Base-by-base conservation (phyloP, 2,888 invertebrate species). In the Microchrysa polita region DNA sequence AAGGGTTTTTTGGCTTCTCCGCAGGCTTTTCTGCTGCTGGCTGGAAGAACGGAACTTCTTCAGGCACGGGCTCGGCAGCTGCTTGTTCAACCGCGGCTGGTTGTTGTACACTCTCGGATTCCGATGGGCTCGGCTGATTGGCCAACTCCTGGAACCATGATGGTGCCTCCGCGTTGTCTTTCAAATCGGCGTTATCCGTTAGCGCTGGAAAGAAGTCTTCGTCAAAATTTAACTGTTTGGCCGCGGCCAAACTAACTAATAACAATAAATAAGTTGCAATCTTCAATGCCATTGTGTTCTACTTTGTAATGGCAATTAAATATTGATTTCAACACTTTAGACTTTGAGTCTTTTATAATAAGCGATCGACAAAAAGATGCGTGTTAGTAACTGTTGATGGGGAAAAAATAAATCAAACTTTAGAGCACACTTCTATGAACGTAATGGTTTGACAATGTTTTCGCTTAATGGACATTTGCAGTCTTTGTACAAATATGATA, bases 401-500 rank as follows among this genome's bases (percentile, higher is more conserved):
- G 42, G 16, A 16, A 40, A 40, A 63, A 12, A 60, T 5, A n/a
- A 60, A 14, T 16, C 2, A n/a, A 27, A 27, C n/a, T 63, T 55
- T 5, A 34, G 4, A 34, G 27, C 2, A 34, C 27, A 34, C 27
- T 34, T 34, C 2, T 7, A 34, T 5, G 27, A 34, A 34, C 27
- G 7, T 34, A 20, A 55, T 55, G 5, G 2, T 48, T 4, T 14
- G 5, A 5, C 14, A 7, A 40, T 48, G 20, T 20, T 9, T n/a
- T 22, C 2, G 7, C 20, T 34, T 69, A 69, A 69, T 69, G 69
- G 69, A 57, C 69, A 69, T 57, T 69, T 69, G 69, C 20, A 55
- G 69, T 69, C 55, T 69, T 57, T 34, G 34, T 12, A 5, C 12
- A 53, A 10, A 53, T 34, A 67, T 52, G 53, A 67, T 52, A 18